Evolutionary conservation across 2,888 invertebrate genomes (phyloP).

Genomic region (Metalampra italica): DNA sequence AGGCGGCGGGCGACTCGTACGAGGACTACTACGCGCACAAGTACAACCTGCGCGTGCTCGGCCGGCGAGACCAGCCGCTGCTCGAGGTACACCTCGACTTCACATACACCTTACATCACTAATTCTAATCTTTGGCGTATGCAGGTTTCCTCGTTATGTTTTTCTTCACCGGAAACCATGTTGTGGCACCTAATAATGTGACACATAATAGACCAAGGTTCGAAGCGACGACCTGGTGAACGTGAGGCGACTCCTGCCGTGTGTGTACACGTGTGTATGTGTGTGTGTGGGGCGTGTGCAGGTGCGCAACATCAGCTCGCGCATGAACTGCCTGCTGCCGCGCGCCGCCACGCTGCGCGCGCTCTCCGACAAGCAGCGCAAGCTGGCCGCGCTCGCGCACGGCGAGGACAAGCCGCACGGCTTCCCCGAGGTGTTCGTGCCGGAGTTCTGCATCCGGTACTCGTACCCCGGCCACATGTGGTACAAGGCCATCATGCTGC

Average conservation of each 20-base stretch:
- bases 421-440: slow-evolving; percentile 85
- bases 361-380: slow-evolving; percentile 55
- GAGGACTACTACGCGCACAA: slow-evolving; percentile 86
- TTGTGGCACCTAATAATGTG: no score
- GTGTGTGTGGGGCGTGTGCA: slow-evolving; percentile 19
- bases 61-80: slow-evolving; percentile 83
- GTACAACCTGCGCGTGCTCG: slow-evolving; percentile 82
- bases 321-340: slow-evolving; percentile 68
- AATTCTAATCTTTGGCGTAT: no score
- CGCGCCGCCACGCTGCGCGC: slow-evolving; percentile 55
- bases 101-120: background rate
- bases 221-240: no score
- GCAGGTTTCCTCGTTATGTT: no score
- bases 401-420: slow-evolving; percentile 68
- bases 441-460: slow-evolving; percentile 90
- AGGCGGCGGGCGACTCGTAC: slow-evolving; percentile 79
- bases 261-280: no score
- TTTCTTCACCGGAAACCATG: no score
- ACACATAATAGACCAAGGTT: no score
- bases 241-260: no score
- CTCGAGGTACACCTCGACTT: slow-evolving; percentile 91
- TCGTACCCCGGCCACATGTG: slow-evolving; percentile 87
- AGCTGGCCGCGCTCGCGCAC: slow-evolving; percentile 40
- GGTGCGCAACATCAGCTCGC: slow-evolving; percentile 61
- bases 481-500: slow-evolving; percentile 90